Evolutionary conservation across 2,888 invertebrate genomes (phyloP).

Genomic region (Brachyptera putata): DNA sequence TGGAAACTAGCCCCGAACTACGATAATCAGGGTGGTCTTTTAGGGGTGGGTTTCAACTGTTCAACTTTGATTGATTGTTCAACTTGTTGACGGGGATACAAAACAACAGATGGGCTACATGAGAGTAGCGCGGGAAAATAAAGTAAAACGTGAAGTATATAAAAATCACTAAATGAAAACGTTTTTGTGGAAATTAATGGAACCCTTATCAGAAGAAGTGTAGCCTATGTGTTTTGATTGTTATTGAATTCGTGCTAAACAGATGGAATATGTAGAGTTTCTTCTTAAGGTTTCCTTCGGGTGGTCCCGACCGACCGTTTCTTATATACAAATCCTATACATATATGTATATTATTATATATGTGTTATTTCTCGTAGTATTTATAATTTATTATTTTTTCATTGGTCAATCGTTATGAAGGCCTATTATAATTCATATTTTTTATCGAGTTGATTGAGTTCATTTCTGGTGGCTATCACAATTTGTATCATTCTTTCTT

Average conservation of each 20-base stretch:
- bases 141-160: neutral
- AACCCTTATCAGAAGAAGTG: neutral
- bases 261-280: neutral
- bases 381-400: too few relatives aligned
- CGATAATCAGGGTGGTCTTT: conserved; percentile 11
- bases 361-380: too few relatives aligned
- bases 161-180: neutral
- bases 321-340: too few relatives aligned
- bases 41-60: neutral
- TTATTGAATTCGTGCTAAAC: neutral
- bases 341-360: too few relatives aligned
- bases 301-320: too few relatives aligned
- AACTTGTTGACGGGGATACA: conserved; percentile 3
- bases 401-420: too few relatives aligned
- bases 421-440: too few relatives aligned
- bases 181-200: neutral
- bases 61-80: neutral
- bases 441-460: too few relatives aligned
- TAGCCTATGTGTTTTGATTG: neutral
- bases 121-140: neutral
- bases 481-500: too few relatives aligned
- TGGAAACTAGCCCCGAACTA: too few relatives aligned
- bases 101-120: conserved; percentile 4
- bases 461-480: too few relatives aligned
- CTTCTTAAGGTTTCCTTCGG: too few relatives aligned